phyloP scores from a whole-genome alignment of 2,113 vertebrate species.

The Dendrocopos noguchii region DNA sequence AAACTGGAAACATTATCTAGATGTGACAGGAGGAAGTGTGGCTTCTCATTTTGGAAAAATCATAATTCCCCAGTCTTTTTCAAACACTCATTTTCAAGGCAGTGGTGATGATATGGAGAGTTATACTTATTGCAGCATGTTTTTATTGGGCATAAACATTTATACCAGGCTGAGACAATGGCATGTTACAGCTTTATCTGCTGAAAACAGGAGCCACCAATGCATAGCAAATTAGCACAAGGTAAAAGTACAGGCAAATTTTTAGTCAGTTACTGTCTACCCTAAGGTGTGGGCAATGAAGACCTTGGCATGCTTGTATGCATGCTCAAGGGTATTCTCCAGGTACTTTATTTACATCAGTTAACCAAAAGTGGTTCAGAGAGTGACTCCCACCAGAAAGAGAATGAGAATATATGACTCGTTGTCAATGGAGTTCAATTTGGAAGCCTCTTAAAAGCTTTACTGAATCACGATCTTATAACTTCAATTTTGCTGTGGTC shows the following conservation, averaged over 20 bases:
- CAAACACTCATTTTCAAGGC: neutral
- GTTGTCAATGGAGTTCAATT: neutral
- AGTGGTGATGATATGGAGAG: neutral
- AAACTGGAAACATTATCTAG: neutral
- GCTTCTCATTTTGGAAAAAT: neutral
- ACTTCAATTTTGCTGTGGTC: neutral
- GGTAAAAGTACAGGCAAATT: neutral
- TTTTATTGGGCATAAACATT: neutral
- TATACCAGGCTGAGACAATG: neutral
- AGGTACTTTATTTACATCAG: neutral
- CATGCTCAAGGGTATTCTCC: neutral
- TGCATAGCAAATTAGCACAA: neutral
- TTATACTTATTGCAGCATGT: neutral
- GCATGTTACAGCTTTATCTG: neutral
- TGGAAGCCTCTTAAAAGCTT: neutral
- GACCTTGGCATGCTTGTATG: neutral
- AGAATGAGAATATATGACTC: neutral
- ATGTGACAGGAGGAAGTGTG: rapidly evolving
- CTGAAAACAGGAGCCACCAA: neutral
- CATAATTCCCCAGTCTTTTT: neutral
- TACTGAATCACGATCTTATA: neutral
- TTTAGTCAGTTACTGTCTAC: neutral
- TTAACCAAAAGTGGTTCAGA: neutral
- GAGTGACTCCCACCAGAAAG: neutral
- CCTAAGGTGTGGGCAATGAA: neutral